Evolutionary conservation across 2,797 vertebrate species (phyloP).

Genomic region (Calcarius lapponicus): DNA sequence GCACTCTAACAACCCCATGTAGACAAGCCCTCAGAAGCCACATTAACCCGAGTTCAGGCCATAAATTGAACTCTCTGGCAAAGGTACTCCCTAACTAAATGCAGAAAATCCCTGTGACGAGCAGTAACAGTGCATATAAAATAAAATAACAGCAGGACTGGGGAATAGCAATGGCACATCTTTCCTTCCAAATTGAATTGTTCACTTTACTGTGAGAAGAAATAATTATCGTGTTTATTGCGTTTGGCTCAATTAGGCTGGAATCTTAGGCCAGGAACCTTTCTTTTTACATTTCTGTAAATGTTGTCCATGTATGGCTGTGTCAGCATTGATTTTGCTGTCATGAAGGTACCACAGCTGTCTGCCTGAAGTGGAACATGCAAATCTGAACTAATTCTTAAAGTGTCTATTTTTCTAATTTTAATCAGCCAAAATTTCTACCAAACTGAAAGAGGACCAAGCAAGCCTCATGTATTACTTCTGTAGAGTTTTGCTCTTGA

Average conservation of each 20-base stretch:
- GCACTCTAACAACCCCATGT: neutral
- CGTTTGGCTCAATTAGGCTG: conserved; percentile 59
- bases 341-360: neutral
- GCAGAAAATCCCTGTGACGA: conserved; percentile 37
- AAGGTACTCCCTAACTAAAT: conserved; percentile 30
- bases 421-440: neutral
- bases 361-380: neutral
- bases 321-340: conserved; percentile 26
- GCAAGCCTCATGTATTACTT: neutral
- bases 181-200: conserved; percentile 67
- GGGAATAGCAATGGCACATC: conserved; percentile 48
- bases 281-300: conserved; percentile 51
- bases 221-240: conserved; percentile 64
- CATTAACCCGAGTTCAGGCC: conserved; percentile 18
- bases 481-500: neutral
- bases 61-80: conserved; percentile 59
- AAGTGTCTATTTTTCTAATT: neutral
- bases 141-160: conserved; percentile 62
- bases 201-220: conserved; percentile 56
- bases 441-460: neutral
- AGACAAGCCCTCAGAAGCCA: conserved; percentile 33
- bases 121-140: conserved; percentile 55
- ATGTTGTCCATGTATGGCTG: neutral
- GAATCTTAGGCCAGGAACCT: conserved; percentile 62
- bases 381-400: neutral